Evolutionary conservation across 2,113 vertebrate species (phyloP).

Genomic region (Aplodontia rufa): DNA sequence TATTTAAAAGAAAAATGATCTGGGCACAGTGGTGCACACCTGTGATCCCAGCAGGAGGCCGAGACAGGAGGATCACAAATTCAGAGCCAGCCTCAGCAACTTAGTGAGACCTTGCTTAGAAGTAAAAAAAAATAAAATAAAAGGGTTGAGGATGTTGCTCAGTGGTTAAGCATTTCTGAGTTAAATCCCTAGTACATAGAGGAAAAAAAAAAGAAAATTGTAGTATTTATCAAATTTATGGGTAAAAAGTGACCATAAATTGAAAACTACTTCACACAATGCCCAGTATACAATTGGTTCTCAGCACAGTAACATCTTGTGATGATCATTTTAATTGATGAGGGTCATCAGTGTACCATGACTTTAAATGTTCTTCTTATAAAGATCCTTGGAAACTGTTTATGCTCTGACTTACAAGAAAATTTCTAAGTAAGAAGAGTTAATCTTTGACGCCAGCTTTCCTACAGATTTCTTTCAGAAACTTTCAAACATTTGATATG

Average conservation of each 20-base stretch:
- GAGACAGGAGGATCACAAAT: no score
- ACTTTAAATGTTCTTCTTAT: neutral
- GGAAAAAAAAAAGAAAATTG: neutral
- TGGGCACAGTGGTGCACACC: no score
- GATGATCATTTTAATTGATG: neutral
- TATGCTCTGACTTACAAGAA: neutral
- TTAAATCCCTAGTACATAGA: no score
- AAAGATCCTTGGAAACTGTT: neutral
- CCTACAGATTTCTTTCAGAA: constrained; percentile 56
- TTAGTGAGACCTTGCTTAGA: no score
- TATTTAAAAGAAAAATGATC: constrained; percentile 14
- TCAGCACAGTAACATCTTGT: neutral
- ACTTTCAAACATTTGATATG: constrained; percentile 72
- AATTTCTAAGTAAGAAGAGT: constrained; percentile 25
- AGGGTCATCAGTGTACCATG: neutral
- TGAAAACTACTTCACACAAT: neutral
- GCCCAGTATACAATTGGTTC: neutral
- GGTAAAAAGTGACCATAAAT: neutral
- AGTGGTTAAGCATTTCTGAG: no score
- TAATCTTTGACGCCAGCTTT: constrained; percentile 48
- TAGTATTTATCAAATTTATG: neutral
- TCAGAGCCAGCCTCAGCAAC: no score
- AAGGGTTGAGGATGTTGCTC: no score
- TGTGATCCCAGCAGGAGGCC: no score
- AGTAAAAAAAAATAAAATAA: no score